Conservation (phyloP, 2,888 invertebrate genomes). For the Drosophila multiciliata region DNA sequence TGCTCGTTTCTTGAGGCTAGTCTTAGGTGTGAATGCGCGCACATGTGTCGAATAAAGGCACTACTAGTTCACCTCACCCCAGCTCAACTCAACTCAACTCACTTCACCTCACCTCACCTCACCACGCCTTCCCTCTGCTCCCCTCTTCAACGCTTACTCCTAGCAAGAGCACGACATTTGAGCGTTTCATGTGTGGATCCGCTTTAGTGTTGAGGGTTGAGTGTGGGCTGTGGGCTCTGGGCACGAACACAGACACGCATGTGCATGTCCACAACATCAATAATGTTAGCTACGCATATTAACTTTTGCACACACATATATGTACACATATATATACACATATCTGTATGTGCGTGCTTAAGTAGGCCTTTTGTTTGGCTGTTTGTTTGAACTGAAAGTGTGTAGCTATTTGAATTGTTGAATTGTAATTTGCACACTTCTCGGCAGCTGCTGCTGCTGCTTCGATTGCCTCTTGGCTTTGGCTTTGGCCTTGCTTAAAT, state of each 20-base stretch:
- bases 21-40: slow-evolving; percentile 79
- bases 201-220: slow-evolving; percentile 22
- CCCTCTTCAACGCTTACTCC: background rate
- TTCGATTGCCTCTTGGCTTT: background rate
- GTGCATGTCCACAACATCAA: slow-evolving; percentile 72
- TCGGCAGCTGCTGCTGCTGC: slow-evolving; percentile 13
- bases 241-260: slow-evolving; percentile 53
- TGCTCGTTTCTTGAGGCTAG: slow-evolving; percentile 60
- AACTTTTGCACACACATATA: slow-evolving; percentile 47
- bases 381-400: slow-evolving; percentile 17
- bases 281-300: slow-evolving; percentile 76
- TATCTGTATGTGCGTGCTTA: slow-evolving; percentile 19
- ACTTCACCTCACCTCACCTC: background rate
- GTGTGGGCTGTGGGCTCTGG: slow-evolving; percentile 4
- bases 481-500: background rate
- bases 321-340: slow-evolving; percentile 4
- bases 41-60: slow-evolving; percentile 75
- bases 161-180: slow-evolving; percentile 12
- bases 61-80: slow-evolving; percentile 22
- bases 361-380: slow-evolving; percentile 10
- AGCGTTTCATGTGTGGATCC: slow-evolving; percentile 42
- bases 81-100: background rate
- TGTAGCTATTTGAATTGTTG: slow-evolving; percentile 32
- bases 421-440: slow-evolving; percentile 23
- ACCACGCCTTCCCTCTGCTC: background rate